These are phyloP conservation scores for Eristalis arbustorum DNA, from an alignment of 2,888 invertebrate genomes.

Conservation along the genomic window DNA sequence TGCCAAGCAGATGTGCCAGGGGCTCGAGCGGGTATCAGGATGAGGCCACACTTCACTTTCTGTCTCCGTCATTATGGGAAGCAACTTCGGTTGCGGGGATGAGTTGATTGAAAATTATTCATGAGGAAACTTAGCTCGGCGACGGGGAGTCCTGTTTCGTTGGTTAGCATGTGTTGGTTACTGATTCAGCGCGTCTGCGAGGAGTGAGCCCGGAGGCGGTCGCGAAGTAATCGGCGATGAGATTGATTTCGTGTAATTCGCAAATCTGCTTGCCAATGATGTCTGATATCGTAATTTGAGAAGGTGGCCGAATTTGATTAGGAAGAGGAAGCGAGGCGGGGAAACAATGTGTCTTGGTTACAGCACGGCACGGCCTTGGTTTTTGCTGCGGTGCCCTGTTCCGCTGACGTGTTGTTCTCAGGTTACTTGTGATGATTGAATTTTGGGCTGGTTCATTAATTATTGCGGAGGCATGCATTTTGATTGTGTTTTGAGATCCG, in stretches of 20 bases:
- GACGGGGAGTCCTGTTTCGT: background rate
- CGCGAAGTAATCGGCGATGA: conserved; percentile 5
- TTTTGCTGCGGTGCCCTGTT: background rate
- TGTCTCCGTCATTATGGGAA: conserved; percentile 10
- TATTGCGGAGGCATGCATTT: background rate
- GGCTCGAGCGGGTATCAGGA: background rate
- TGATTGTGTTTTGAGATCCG: background rate
- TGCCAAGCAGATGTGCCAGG: background rate
- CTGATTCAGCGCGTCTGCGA: background rate
- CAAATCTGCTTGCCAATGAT: conserved; percentile 5
- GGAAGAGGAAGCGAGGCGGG: background rate
- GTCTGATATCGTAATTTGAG: conserved; percentile 2
- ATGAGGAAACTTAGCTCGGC: background rate
- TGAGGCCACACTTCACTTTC: background rate
- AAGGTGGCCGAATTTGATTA: background rate
- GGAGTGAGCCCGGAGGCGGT: background rate
- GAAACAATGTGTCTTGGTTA: background rate
- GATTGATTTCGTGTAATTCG: conserved; percentile 17
- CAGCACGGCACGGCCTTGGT: background rate
- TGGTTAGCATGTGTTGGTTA: background rate
- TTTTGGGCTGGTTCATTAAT: background rate
- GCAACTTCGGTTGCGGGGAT: background rate
- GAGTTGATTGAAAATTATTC: conserved; percentile 22
- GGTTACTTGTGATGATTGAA: background rate
- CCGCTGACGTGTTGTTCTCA: background rate